Conservation (phyloP, 2,888 invertebrate species). For the Eurytoma californica region DNA sequence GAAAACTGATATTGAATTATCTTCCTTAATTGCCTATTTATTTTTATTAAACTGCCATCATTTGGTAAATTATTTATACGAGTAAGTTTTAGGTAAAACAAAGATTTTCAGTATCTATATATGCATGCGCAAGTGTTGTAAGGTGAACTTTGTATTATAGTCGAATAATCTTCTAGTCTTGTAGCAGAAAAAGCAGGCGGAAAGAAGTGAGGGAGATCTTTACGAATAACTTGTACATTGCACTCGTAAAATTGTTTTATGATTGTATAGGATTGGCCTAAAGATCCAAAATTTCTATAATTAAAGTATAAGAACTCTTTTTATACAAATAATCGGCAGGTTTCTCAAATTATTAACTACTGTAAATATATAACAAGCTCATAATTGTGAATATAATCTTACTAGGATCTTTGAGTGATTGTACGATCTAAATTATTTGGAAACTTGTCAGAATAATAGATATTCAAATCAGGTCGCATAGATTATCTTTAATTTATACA, state of each 20-base stretch:
- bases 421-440: neutral
- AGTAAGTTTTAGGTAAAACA: constrained; percentile 6
- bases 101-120: constrained; percentile 17
- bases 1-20: neutral
- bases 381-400: constrained; percentile 7
- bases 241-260: constrained; percentile 13
- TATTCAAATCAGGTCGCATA: too few species aligned
- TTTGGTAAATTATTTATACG: neutral
- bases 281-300: constrained; percentile 3
- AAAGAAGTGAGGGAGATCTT: constrained; percentile 28
- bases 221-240: constrained; percentile 20
- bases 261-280: constrained; percentile 29
- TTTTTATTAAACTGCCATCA: neutral
- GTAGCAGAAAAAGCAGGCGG: constrained; percentile 31
- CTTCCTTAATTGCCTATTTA: neutral
- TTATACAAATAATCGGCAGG: constrained; percentile 8
- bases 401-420: neutral
- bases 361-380: constrained; percentile 24
- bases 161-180: constrained; percentile 55
- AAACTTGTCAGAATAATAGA: neutral
- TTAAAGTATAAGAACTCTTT: constrained; percentile 10
- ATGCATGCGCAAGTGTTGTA: neutral
- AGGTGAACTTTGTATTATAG: constrained; percentile 48
- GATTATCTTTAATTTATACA: too few species aligned
- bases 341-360: constrained; percentile 30